Conservation (phyloP, 1,140 invertebrate genomes). For the Frieseomelitta varia region DNA sequence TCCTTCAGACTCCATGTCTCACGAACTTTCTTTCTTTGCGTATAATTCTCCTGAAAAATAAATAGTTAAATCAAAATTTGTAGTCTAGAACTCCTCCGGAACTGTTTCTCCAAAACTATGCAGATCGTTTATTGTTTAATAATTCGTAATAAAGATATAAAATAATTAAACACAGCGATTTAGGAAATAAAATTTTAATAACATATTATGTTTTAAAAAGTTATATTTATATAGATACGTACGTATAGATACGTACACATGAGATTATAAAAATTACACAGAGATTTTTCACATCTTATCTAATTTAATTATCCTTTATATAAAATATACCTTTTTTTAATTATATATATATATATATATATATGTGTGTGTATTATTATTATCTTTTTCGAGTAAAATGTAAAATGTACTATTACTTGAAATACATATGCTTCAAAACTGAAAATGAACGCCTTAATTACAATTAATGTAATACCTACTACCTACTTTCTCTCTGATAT, state of each 20-base stretch:
- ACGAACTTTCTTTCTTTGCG: constrained; percentile 61
- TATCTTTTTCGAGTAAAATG: neutral
- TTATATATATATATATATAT: too few relatives aligned
- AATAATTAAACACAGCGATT: neutral
- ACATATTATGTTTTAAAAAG: neutral
- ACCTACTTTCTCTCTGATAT: constrained; percentile 85
- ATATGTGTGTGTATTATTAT: neutral
- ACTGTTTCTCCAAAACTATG: neutral
- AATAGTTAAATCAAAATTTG: neutral
- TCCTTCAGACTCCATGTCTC: constrained; percentile 60
- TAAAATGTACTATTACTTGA: neutral
- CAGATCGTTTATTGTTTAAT: neutral
- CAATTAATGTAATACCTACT: constrained; percentile 74
- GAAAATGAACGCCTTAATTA: neutral
- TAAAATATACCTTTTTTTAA: neutral
- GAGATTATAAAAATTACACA: neutral
- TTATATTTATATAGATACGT: neutral
- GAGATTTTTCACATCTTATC: neutral
- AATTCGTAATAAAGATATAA: neutral
- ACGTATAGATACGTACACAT: neutral
- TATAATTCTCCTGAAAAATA: constrained; percentile 66
- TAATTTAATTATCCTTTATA: neutral
- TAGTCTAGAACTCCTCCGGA: too few relatives aligned
- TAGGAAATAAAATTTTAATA: neutral
- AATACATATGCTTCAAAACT: neutral